A percentile compares a stretch with the other conserved stretches of the same genome.
phyloP scores from a whole-genome alignment of 30 jellyfish, hydroid and myxozoan genomes.

The Hydra vulgaris region DNA sequence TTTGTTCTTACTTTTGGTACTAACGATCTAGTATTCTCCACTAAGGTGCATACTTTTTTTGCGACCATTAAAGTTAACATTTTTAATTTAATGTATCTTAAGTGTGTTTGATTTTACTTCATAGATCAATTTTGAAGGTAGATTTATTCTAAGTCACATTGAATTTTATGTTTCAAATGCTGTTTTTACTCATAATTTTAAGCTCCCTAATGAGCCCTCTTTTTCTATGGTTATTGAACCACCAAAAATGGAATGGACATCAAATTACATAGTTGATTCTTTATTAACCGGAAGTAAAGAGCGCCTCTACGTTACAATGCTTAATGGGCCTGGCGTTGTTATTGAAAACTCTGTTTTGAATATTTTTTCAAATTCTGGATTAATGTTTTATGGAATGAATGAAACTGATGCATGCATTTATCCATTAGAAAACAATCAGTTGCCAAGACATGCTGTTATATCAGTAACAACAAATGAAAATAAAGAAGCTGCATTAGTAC shows the following conservation, averaged over 20 bases:
- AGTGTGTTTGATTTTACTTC: not conserved
- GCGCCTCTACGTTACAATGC: conserved; percentile 62
- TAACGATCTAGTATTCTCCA: not conserved
- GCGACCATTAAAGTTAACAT: not conserved
- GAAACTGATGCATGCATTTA: conserved; percentile 47
- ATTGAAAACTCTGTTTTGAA: conserved; percentile 47
- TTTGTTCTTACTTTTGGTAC: not conserved
- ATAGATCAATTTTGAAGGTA: conserved; percentile 72
- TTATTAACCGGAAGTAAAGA: conserved; percentile 65
- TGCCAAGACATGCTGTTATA: conserved; percentile 59
- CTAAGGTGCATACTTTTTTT: not conserved
- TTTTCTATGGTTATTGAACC: conserved; percentile 78
- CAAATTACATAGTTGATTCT: conserved; percentile 54
- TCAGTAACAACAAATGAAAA: conserved; percentile 20
- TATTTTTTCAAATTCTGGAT: conserved; percentile 61
- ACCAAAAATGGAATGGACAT: conserved; percentile 76
- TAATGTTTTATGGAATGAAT: conserved; percentile 43
- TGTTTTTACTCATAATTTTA: conserved; percentile 27
- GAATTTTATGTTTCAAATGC: conserved; percentile 42
- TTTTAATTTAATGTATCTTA: too few relatives aligned
- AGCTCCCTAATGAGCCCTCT: conserved; percentile 37
- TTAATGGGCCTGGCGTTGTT: conserved; percentile 80
- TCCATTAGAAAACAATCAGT: conserved; percentile 45
- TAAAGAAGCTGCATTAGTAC: conserved; percentile 31
- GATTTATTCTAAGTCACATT: conserved; percentile 38